Conservation (phyloP, 2,888 invertebrate genomes). For the Gortyna flavago region DNA sequence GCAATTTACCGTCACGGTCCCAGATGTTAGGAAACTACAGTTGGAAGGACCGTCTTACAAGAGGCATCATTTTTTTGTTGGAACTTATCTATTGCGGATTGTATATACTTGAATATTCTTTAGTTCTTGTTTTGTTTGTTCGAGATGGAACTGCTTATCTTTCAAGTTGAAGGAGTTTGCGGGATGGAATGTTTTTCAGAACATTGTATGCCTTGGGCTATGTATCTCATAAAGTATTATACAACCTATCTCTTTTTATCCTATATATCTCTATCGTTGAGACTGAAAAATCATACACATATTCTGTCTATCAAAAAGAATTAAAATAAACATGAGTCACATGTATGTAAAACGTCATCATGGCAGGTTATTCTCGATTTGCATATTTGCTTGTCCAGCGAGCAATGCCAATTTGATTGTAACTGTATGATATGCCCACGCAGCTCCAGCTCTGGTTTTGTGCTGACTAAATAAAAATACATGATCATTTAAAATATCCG, state of each 20-base stretch:
- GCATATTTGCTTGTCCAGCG: constrained; percentile 35
- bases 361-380: constrained; percentile 36
- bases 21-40: constrained; percentile 67
- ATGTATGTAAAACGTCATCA: constrained; percentile 20
- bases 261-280: background rate
- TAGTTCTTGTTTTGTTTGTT: constrained; percentile 46
- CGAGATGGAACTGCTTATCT: constrained; percentile 46
- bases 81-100: constrained; percentile 60
- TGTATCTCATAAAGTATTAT: background rate
- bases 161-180: constrained; percentile 28
- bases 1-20: constrained; percentile 74
- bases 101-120: constrained; percentile 57
- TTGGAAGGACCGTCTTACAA: constrained; percentile 61
- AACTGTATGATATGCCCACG: constrained; percentile 29
- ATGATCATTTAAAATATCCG: constrained; percentile 29
- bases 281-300: background rate
- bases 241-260: background rate
- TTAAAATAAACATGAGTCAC: constrained; percentile 20
- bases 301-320: constrained; percentile 13
- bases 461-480: constrained; percentile 40
- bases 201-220: background rate
- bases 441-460: constrained; percentile 17
- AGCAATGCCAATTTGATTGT: constrained; percentile 44
- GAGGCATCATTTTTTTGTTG: constrained; percentile 62
- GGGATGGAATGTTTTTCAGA: constrained; percentile 11